Evolutionary conservation across 1,140 invertebrate species (phyloP).

Genomic region (Wiebesia pumilae): DNA sequence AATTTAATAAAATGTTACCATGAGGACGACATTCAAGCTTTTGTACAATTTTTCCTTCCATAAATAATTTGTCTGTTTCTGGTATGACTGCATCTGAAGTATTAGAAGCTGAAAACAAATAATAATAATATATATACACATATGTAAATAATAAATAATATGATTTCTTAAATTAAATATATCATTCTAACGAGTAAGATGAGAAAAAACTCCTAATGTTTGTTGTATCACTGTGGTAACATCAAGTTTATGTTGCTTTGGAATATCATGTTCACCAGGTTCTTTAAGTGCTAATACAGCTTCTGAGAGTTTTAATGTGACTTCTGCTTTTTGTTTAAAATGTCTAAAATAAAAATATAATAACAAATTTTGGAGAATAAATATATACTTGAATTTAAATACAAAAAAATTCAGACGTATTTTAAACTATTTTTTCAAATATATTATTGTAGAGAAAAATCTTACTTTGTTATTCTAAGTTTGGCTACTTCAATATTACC

Average conservation of each 20-base stretch:
- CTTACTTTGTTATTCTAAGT: conserved; percentile 83
- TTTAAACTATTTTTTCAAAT: neutral
- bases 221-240: conserved; percentile 91
- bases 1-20: conserved; percentile 69
- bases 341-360: conserved; percentile 63
- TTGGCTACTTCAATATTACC: conserved; percentile 87
- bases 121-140: too few relatives aligned
- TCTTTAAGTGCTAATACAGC: conserved; percentile 83
- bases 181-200: conserved; percentile 80
- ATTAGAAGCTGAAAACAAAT: conserved; percentile 73
- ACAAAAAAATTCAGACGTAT: neutral
- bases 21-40: conserved; percentile 94
- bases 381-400: neutral
- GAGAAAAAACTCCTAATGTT: conserved; percentile 92
- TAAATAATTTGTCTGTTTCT: conserved; percentile 88
- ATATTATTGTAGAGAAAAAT: conserved; percentile 48
- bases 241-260: conserved; percentile 92
- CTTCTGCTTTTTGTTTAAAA: conserved; percentile 82
- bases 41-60: conserved; percentile 96
- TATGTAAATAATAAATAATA: neutral
- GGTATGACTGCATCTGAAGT: conserved; percentile 80
- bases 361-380: too few relatives aligned
- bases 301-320: conserved; percentile 82
- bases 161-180: neutral
- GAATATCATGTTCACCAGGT: conserved; percentile 82